Conservation (phyloP, 2,888 invertebrate genomes). For the Plutella xylostella region DNA sequence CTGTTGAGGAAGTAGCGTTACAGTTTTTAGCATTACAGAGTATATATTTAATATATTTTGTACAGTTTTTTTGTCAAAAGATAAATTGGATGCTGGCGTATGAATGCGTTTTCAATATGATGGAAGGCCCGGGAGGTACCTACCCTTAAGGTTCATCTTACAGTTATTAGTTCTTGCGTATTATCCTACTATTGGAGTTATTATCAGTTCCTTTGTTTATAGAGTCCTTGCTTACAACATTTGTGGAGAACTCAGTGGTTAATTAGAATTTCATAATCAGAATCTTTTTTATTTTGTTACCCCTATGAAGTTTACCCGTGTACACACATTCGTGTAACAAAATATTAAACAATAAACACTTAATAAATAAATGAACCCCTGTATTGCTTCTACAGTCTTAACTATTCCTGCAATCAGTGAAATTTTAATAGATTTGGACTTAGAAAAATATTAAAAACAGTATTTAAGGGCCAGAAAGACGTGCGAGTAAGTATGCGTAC, state of each 20-base stretch:
- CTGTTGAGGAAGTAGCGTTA: conserved; percentile 68
- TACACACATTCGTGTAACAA: conserved; percentile 33
- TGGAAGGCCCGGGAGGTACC: conserved; percentile 41
- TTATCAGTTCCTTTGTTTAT: conserved; percentile 67
- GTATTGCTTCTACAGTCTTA: neutral
- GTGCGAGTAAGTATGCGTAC: no score
- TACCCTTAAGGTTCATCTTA: neutral
- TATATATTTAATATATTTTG: conserved; percentile 72
- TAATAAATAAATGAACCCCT: neutral
- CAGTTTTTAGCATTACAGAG: conserved; percentile 71
- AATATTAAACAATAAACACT: no score
- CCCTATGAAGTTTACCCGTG: conserved; percentile 61
- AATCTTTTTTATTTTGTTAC: conserved; percentile 68
- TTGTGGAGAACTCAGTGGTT: conserved; percentile 66
- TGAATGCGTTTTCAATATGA: conserved; percentile 66
- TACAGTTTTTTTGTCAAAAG: conserved; percentile 71
- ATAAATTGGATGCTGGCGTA: conserved; percentile 70
- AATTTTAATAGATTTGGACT: no score
- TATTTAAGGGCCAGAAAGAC: no score
- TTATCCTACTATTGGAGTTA: conserved; percentile 23
- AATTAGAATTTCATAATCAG: conserved; percentile 64
- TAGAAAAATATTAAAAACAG: no score
- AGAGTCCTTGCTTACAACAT: conserved; percentile 47
- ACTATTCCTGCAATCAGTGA: no score
- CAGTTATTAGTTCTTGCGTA: conserved; percentile 1